A percentile compares a stretch with the other conserved stretches of the same genome.
These are phyloP conservation scores for Jordanella pulchra DNA, from an alignment of 2,797 vertebrate species.

Conservation along the genomic window DNA sequence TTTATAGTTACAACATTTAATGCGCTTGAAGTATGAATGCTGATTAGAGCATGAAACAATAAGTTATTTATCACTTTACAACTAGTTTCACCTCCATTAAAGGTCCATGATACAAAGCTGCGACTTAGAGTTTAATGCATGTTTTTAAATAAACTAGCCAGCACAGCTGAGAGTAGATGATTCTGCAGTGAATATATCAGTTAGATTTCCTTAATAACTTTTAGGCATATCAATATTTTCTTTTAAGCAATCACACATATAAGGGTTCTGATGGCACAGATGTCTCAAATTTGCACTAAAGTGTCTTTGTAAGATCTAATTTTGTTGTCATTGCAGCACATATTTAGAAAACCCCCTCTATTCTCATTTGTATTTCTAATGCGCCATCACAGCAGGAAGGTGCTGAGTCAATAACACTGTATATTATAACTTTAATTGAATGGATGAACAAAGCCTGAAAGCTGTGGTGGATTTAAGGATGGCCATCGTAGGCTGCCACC, in stretches of 20 bases:
- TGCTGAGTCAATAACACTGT: constrained; percentile 63
- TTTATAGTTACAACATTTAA: constrained; percentile 97
- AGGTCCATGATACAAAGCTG: constrained; percentile 93
- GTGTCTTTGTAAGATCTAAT: constrained; percentile 43
- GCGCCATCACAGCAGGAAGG: constrained; percentile 55
- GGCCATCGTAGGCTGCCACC: constrained; percentile 2
- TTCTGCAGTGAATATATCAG: constrained; percentile 64
- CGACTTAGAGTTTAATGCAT: constrained; percentile 94
- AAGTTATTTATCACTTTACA: constrained; percentile 98
- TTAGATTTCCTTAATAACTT: constrained; percentile 63
- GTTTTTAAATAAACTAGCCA: constrained; percentile 78
- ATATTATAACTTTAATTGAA: constrained; percentile 60
- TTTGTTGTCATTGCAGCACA: constrained; percentile 29
- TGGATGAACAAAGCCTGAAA: constrained; percentile 48
- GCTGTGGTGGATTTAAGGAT: constrained; percentile 20
- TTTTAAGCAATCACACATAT: constrained; percentile 46
- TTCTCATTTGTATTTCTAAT: constrained; percentile 67
- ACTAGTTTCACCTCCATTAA: constrained; percentile 98
- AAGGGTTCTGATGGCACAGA: constrained; percentile 27
- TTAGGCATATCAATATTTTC: constrained; percentile 58
- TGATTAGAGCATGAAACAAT: constrained; percentile 99
- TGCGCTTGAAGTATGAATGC: constrained; percentile 94
- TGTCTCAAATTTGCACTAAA: constrained; percentile 31
- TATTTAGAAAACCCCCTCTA: constrained; percentile 35
- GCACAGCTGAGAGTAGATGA: constrained; percentile 71